Percentiles rank a stretch among this genome's conserved stretches.
These are phyloP conservation scores for Cichlasoma orientale DNA, from an alignment of 2,797 vertebrate genomes.

Conservation along the genomic window DNA sequence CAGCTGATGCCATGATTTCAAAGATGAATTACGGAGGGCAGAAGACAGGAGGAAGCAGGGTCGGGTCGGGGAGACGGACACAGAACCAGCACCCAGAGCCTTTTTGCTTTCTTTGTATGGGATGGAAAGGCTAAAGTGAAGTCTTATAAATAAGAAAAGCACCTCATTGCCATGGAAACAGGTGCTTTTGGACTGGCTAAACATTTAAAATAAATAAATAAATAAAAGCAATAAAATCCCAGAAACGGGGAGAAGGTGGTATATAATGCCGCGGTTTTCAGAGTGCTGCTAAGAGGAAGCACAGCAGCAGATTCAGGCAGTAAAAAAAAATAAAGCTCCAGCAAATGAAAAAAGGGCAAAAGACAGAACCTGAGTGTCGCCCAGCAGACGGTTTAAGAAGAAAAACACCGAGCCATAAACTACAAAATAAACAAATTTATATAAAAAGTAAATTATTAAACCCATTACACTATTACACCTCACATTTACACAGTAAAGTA, in stretches of 20 bases:
- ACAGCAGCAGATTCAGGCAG: background rate
- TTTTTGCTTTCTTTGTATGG: background rate
- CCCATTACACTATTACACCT: too few species aligned
- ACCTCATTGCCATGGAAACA: conserved; percentile 22
- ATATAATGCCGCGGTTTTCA: background rate
- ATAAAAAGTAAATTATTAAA: too few species aligned
- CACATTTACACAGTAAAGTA: too few species aligned
- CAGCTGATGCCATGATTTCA: background rate
- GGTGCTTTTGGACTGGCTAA: background rate
- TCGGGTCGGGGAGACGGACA: too few species aligned
- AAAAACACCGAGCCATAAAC: too few species aligned
- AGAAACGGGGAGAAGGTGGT: background rate
- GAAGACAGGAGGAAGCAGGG: background rate
- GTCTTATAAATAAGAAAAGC: background rate
- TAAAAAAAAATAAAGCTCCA: background rate
- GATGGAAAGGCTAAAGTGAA: background rate
- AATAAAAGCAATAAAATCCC: conserved; percentile 1
- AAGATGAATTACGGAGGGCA: background rate
- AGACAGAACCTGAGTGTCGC: background rate
- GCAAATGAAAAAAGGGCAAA: background rate
- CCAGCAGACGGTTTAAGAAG: background rate
- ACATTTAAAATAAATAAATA: background rate
- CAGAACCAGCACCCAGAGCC: too few species aligned
- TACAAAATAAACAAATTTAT: background rate
- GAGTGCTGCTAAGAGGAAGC: background rate